Evolutionary conservation across 1,140 invertebrate genomes (phyloP), one percentile per base, ranked within the genome.

Genomic region (Eufriesea mexicana): DNA sequence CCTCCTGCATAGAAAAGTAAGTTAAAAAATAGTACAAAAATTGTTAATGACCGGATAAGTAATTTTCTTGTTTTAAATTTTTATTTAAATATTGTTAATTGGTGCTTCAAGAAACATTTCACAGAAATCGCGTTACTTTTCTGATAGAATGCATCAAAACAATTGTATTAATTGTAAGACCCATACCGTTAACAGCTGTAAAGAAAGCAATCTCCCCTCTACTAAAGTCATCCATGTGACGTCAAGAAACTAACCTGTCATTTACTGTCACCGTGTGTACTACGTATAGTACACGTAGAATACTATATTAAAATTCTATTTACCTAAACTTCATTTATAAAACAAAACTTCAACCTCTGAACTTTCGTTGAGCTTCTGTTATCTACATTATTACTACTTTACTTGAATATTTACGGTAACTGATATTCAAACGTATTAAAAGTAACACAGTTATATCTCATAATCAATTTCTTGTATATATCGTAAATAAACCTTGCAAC

Each of bases 141-240:
- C 47, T 20, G 51, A 51, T 28, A 72, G 16, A 14, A 45, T 45
- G n/a, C 81, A 86, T 79, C 20, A 67, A 74, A 28, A 49, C 59
- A 35, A 35, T n/a, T 55, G 35, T 4, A 35, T 62, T 62, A 23
- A 59, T 68, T 75, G 45, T 80, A 7, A 23, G n/a, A 57, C 42
- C 45, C 83, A 85, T 88, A 71, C 71, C 78, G 71, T 77, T 88
- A 75, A 88, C 76, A 85, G 61, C 47, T 82, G 64, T 9, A 49
- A 25, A 70, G 57, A 64, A 57, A 83, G 23, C 47, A 14, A 73
- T 45, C n/a, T n/a, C 54, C 28, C 66, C 18, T 55, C 45, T 54
- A 1, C n/a, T 25, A 49, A 45, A 4, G 16, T 9, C 10, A 23
- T 23, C 68, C 77, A 81, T 62, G 61, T 85, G 83, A 85, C 72